Percentiles rank a stretch among this genome's conserved stretches.
These are phyloP conservation scores for Scaptomyza polygonia DNA, from an alignment of 2,888 invertebrate species.

Conservation along the genomic window DNA sequence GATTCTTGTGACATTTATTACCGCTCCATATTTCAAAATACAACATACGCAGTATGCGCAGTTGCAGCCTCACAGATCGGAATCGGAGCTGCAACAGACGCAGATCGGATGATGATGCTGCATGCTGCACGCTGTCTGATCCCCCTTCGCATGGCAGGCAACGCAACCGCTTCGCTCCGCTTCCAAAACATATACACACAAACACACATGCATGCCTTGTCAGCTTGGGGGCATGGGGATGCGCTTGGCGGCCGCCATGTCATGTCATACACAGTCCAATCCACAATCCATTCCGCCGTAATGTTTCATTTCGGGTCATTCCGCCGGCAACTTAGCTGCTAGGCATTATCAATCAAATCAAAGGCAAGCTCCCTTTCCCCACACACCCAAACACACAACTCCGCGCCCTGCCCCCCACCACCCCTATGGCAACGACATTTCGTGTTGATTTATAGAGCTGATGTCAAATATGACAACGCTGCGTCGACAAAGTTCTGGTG, in stretches of 20 bases:
- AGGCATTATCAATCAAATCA: slow-evolving; percentile 79
- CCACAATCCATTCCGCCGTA: slow-evolving; percentile 75
- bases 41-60: slow-evolving; percentile 31
- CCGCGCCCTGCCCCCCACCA: background rate
- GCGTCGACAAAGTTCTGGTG: slow-evolving; percentile 34
- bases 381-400: background rate
- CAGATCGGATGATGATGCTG: slow-evolving; percentile 32
- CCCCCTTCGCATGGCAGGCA: slow-evolving; percentile 41
- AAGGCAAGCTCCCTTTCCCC: slow-evolving; percentile 27
- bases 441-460: slow-evolving; percentile 75
- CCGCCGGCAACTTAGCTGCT: slow-evolving; percentile 57
- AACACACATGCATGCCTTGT: slow-evolving; percentile 15
- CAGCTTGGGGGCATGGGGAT: slow-evolving; percentile 47
- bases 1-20: slow-evolving; percentile 83
- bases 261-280: slow-evolving; percentile 65
- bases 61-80: slow-evolving; percentile 15
- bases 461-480: slow-evolving; percentile 81
- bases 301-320: slow-evolving; percentile 78
- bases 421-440: slow-evolving; percentile 53
- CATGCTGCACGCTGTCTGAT: slow-evolving; percentile 41
- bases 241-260: slow-evolving; percentile 74
- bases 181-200: slow-evolving; percentile 41
- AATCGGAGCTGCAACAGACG: slow-evolving; percentile 12
- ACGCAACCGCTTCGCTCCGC: slow-evolving; percentile 70
- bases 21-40: slow-evolving; percentile 81